A percentile compares a stretch with the other conserved stretches of the same genome.
phyloP scores from a whole-genome alignment of 2,797 vertebrate species.

The Brachymystax lenok region DNA sequence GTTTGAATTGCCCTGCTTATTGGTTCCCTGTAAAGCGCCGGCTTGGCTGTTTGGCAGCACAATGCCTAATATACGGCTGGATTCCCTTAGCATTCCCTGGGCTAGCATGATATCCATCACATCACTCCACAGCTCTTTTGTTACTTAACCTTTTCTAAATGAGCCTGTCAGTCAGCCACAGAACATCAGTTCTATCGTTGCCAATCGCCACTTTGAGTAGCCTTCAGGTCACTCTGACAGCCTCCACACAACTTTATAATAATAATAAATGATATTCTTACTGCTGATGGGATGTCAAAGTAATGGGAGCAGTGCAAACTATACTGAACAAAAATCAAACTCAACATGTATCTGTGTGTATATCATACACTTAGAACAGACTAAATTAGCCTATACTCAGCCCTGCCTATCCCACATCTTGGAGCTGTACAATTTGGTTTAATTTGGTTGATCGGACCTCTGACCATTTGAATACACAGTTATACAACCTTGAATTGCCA shows the following conservation, averaged over 20 bases:
- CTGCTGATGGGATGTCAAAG: too few relatives aligned
- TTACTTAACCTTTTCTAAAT: not conserved
- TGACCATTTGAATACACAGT: not conserved
- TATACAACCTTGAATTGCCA: not conserved
- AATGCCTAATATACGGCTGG: too few relatives aligned
- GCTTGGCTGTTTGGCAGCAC: too few relatives aligned
- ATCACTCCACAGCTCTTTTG: too few relatives aligned
- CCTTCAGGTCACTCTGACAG: not conserved
- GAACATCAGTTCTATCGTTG: not conserved
- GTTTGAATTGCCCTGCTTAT: too few relatives aligned
- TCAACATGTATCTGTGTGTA: constrained; percentile 10
- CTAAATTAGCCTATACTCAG: not conserved
- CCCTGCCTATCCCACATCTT: not conserved
- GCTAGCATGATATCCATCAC: too few relatives aligned
- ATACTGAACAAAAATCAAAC: too few relatives aligned
- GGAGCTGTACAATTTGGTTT: not conserved
- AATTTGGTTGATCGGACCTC: not conserved
- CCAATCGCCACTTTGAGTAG: not conserved
- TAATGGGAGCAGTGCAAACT: too few relatives aligned
- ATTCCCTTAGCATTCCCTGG: too few relatives aligned
- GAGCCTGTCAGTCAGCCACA: not conserved
- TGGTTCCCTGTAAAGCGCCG: too few relatives aligned
- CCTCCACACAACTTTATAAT: not conserved
- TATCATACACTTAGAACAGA: not conserved
- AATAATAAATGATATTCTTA: too few relatives aligned